Percentiles rank a stretch among this genome's conserved stretches.
phyloP scores from a whole-genome alignment of 2,797 vertebrate genomes.

The Poeciliopsis presidionis region DNA sequence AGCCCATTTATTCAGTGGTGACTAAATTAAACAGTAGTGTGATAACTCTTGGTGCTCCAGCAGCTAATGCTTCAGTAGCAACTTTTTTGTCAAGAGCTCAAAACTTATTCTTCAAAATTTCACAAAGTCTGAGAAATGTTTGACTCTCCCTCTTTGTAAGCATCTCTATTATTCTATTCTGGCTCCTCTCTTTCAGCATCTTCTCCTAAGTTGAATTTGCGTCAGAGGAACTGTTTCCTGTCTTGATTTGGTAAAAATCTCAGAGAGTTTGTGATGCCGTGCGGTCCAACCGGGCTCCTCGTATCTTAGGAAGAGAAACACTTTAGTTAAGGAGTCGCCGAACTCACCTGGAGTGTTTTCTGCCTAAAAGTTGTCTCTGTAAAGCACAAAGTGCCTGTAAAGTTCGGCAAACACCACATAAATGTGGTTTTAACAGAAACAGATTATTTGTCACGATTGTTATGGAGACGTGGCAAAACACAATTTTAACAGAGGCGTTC shows the following conservation, averaged over 20 bases:
- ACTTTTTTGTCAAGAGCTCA: neutral
- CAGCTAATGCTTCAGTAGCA: neutral
- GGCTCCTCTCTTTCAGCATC: neutral
- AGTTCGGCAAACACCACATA: neutral
- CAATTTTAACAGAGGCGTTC: neutral
- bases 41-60: neutral
- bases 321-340: neutral
- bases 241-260: neutral
- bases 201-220: neutral
- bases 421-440: neutral
- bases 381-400: neutral
- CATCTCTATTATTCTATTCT: neutral
- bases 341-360: no score
- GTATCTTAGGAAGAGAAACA: neutral
- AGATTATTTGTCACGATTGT: no score
- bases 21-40: neutral
- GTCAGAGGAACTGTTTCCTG: neutral
- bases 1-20: neutral
- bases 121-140: neutral
- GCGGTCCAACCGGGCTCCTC: neutral
- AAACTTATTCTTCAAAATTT: neutral
- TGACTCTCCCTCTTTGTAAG: neutral
- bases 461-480: neutral
- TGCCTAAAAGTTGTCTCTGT: no score
- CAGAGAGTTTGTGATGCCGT: neutral